Conservation (phyloP, 1,140 invertebrate genomes). For the Dinothrombium tinctorium region DNA sequence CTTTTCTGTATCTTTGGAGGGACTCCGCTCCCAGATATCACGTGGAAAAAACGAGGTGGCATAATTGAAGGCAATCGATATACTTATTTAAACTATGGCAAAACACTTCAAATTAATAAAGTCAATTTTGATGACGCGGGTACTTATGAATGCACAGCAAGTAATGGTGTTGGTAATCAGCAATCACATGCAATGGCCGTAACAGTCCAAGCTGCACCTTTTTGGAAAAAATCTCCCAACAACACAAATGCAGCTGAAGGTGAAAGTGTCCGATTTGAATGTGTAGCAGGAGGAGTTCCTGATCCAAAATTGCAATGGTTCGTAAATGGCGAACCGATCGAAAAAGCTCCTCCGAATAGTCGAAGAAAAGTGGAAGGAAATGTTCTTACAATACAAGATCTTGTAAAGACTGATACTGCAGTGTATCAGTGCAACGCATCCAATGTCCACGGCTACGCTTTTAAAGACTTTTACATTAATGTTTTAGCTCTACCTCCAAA, state of each 20-base stretch:
- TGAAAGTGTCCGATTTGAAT: conserved; percentile 60
- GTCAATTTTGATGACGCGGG: conserved; percentile 59
- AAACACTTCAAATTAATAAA: conserved; percentile 61
- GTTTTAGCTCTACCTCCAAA: conserved; percentile 70
- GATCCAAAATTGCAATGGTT: conserved; percentile 84
- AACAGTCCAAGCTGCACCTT: conserved; percentile 57
- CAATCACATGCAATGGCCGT: conserved; percentile 60
- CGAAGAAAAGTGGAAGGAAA: conserved; percentile 33
- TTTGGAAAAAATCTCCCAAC: conserved; percentile 74
- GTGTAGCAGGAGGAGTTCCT: conserved; percentile 64
- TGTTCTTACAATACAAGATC: conserved; percentile 51
- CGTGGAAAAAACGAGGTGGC: conserved; percentile 52
- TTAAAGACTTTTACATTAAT: conserved; percentile 92
- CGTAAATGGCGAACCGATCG: conserved; percentile 73
- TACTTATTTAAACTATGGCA: conserved; percentile 60
- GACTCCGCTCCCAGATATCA: conserved; percentile 27
- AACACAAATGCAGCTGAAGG: conserved; percentile 69
- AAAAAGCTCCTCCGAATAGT: conserved; percentile 42
- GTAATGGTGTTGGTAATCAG: conserved; percentile 60
- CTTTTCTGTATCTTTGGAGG: conserved; percentile 16
- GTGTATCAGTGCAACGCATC: conserved; percentile 98
- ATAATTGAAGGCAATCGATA: conserved; percentile 32
- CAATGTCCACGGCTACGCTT: conserved; percentile 90
- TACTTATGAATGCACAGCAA: conserved; percentile 65
- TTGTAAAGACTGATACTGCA: conserved; percentile 72